Conservation (phyloP, 2,113 vertebrate species). For the Suncus etruscus region DNA sequence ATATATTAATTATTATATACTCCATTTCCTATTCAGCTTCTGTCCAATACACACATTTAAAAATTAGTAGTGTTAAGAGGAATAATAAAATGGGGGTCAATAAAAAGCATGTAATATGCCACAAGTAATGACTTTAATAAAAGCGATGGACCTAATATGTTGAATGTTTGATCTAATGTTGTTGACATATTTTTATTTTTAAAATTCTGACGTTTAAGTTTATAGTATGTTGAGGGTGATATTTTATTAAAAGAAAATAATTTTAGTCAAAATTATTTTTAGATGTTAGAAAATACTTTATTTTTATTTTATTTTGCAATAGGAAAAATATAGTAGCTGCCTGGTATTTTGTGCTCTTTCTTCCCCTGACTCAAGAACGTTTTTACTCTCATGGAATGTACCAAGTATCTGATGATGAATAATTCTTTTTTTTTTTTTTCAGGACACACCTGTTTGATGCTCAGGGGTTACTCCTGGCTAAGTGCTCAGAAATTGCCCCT, state of each 20-base stretch:
- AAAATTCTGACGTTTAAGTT: not conserved
- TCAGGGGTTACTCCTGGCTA: no score
- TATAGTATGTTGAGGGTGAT: not conserved
- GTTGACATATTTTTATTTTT: not conserved
- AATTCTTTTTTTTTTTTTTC: no score
- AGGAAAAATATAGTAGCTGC: not conserved
- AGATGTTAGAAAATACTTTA: not conserved
- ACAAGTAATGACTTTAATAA: not conserved
- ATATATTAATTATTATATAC: not conserved
- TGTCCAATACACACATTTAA: not conserved
- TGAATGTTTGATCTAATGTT: not conserved
- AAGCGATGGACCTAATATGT: not conserved
- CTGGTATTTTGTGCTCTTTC: not conserved
- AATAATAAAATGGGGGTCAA: not conserved
- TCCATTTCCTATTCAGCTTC: not conserved
- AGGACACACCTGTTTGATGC: no score
- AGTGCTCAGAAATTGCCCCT: no score
- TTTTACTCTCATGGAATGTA: not conserved
- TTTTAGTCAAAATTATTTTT: not conserved
- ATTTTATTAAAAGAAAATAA: not conserved
- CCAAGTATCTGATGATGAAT: not conserved
- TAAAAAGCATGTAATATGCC: not conserved
- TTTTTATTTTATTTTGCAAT: not conserved
- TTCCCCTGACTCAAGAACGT: not conserved
- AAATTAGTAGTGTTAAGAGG: not conserved